A percentile compares a stretch with the other conserved stretches of the same genome.
Conservation (phyloP, 2,113 vertebrate genomes). For the Percina caprodes region DNA sequence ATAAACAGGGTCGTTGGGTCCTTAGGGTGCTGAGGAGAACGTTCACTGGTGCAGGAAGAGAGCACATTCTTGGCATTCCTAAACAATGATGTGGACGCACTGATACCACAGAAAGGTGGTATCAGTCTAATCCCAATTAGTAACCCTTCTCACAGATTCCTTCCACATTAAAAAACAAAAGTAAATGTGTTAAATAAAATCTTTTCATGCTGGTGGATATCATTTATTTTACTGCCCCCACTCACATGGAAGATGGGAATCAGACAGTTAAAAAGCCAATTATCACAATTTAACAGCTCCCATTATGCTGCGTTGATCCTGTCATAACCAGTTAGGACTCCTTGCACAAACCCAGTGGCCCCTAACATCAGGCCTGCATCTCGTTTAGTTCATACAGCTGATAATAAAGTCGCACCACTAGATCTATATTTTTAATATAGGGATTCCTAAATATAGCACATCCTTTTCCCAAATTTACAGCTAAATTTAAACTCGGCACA, state of each 20-base stretch:
- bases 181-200: not conserved
- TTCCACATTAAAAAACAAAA: not conserved
- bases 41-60: conserved; percentile 23
- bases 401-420: not conserved
- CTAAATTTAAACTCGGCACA: too few species aligned
- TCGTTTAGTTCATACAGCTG: not conserved
- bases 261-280: conserved; percentile 24
- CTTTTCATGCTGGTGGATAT: not conserved
- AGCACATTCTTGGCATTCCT: conserved; percentile 22
- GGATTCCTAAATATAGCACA: too few species aligned
- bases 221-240: not conserved
- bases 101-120: not conserved
- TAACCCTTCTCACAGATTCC: not conserved
- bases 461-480: too few species aligned
- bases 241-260: not conserved
- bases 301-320: conserved; percentile 34
- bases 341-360: conserved; percentile 8
- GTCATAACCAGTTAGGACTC: conserved; percentile 34
- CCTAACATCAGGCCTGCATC: not conserved
- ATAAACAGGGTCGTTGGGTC: not conserved
- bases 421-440: too few species aligned
- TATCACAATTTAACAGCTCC: conserved; percentile 23
- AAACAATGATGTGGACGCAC: conserved; percentile 1
- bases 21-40: not conserved
- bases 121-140: not conserved